phyloP scores from a whole-genome alignment of 1,140 invertebrate species.

The Latrodectus geometricus region DNA sequence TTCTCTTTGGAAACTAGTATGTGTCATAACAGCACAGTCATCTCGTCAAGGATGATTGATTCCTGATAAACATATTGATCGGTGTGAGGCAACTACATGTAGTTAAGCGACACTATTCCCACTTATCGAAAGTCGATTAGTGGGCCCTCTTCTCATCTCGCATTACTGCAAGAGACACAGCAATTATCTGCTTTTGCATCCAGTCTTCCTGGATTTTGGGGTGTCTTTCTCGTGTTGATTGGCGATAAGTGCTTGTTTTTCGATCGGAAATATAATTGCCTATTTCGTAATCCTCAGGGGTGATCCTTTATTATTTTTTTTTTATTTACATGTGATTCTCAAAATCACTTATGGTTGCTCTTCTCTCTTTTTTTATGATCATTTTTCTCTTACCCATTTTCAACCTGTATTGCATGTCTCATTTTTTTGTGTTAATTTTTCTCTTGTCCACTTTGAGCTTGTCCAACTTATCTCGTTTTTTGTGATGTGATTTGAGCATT shows the following conservation, averaged over 20 bases:
- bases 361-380: no score
- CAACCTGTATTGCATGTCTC: no score
- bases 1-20: background rate
- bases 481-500: no score
- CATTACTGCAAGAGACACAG: background rate
- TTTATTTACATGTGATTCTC: no score
- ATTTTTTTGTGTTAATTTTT: no score
- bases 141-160: background rate
- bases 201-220: background rate
- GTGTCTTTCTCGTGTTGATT: background rate
- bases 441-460: no score
- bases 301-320: background rate
- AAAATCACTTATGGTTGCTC: no score
- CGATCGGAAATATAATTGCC: background rate
- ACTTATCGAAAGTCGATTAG: background rate
- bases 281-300: background rate
- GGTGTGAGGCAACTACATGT: background rate
- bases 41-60: background rate
- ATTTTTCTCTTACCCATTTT: no score
- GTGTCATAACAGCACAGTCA: background rate
- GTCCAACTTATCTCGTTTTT: no score
- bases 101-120: background rate
- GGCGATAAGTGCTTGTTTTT: constrained; percentile 1
- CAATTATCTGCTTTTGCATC: background rate
- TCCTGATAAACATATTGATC: background rate